A percentile compares a stretch with the other conserved stretches of the same genome.
phyloP scores from a whole-genome alignment of 2,888 invertebrate genomes.

The Scotopteryx bipunctaria region DNA sequence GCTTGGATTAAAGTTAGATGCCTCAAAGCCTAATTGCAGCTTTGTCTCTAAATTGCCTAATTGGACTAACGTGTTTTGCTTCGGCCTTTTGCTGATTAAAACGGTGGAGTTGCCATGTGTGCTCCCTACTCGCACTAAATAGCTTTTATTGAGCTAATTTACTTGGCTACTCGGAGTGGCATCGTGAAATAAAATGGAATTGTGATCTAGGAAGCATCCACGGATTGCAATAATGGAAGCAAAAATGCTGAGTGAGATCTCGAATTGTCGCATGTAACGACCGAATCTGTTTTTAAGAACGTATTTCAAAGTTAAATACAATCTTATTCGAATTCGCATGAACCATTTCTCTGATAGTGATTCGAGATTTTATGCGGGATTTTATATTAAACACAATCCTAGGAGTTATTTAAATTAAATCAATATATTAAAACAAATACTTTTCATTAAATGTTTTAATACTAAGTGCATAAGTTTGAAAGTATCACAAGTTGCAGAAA shows the following conservation, averaged over 20 bases:
- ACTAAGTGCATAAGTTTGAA: too few species aligned
- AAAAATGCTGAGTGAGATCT: neutral
- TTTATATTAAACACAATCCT: too few species aligned
- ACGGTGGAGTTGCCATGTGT: slow-evolving; percentile 15
- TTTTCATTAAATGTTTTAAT: too few species aligned
- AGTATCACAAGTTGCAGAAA: too few species aligned
- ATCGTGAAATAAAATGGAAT: slow-evolving; percentile 10
- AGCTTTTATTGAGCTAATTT: slow-evolving; percentile 18
- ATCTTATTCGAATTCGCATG: too few species aligned
- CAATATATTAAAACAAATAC: too few species aligned
- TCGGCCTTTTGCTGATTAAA: slow-evolving; percentile 41
- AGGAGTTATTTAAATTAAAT: too few species aligned
- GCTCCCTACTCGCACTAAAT: slow-evolving; percentile 15
- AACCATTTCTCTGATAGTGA: too few species aligned
- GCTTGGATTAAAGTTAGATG: slow-evolving; percentile 42
- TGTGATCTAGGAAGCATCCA: neutral
- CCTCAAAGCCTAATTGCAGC: slow-evolving; percentile 47
- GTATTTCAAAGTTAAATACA: too few species aligned
- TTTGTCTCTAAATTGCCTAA: slow-evolving; percentile 51
- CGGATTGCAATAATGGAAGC: neutral
- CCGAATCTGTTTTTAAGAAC: too few species aligned
- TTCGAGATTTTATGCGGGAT: too few species aligned
- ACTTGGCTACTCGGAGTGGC: neutral
- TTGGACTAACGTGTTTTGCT: slow-evolving; percentile 43
- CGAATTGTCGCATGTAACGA: too few species aligned